Percentiles rank a stretch among this genome's conserved stretches.
Evolutionary conservation across 2,888 invertebrate species (phyloP).

Genomic region (Dolichopus griseipennis): DNA sequence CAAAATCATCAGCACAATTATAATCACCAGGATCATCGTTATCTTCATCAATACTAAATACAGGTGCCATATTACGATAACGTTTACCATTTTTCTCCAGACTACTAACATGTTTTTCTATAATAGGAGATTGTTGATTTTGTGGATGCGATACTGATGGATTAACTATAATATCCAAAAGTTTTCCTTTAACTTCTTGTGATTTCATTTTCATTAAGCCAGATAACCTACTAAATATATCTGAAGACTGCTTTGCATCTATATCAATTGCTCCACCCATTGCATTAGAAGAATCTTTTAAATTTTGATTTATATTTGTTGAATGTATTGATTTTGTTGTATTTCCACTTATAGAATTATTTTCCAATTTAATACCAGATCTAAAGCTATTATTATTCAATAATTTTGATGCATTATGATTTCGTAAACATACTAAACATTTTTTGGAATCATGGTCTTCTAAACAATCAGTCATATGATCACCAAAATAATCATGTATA

Average conservation of each 20-base stretch:
- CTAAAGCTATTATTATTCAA: not conserved
- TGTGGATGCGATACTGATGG: constrained; percentile 41
- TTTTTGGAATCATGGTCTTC: constrained; percentile 73
- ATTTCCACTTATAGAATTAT: constrained; percentile 10
- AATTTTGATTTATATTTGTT: constrained; percentile 15
- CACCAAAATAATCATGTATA: constrained; percentile 74
- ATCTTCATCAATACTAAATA: constrained; percentile 92
- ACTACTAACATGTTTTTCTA: constrained; percentile 75
- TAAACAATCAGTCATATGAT: constrained; percentile 69
- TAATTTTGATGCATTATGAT: constrained; percentile 31
- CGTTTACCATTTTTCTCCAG: constrained; percentile 76
- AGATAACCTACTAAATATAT: constrained; percentile 74
- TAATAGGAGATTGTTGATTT: constrained; percentile 38
- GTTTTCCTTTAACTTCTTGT: constrained; percentile 82
- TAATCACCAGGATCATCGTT: constrained; percentile 48
- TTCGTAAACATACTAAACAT: constrained; percentile 72
- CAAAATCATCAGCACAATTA: constrained; percentile 27
- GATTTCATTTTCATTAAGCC: constrained; percentile 84
- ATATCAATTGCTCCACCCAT: not conserved
- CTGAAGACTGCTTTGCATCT: constrained; percentile 45
- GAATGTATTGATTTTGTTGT: constrained; percentile 14
- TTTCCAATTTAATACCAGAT: constrained; percentile 37
- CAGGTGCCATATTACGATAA: constrained; percentile 82
- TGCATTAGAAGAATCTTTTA: not conserved
- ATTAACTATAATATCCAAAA: constrained; percentile 90